phyloP scores from a whole-genome alignment of 2,113 vertebrate genomes.

The Aspiorhynchus laticeps region DNA sequence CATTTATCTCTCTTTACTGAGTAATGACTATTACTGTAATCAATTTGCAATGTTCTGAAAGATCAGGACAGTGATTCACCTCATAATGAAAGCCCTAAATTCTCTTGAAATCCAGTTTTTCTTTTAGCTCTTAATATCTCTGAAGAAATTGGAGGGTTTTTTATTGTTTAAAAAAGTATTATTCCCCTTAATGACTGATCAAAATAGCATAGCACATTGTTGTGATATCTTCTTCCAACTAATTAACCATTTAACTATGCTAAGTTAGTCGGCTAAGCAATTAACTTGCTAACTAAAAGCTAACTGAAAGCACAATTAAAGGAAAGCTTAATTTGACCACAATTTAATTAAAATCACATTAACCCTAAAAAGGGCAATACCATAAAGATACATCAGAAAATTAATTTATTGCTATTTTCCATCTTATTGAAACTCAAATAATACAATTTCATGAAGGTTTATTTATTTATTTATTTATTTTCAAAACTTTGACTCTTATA shows the following conservation, averaged over 20 bases:
- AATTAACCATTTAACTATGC: neutral
- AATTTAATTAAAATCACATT: neutral
- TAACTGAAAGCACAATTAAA: neutral
- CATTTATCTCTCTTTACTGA: slow-evolving; percentile 34
- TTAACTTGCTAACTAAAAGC: neutral
- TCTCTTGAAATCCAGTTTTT: neutral
- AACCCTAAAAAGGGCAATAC: neutral
- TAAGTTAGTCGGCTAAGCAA: neutral
- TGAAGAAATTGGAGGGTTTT: neutral
- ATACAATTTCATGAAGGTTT: too few species aligned
- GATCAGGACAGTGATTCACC: slow-evolving; percentile 3
- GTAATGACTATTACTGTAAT: slow-evolving; percentile 32
- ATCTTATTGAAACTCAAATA: too few species aligned
- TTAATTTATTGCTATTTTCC: too few species aligned
- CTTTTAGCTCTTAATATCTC: neutral
- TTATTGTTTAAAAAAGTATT: neutral
- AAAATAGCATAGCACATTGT: neutral
- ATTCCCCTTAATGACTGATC: neutral
- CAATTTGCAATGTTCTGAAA: slow-evolving; percentile 21
- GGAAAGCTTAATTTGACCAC: neutral
- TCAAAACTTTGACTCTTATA: too few species aligned
- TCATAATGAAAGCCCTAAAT: slow-evolving; percentile 15
- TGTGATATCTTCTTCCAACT: neutral
- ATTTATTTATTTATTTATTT: too few species aligned
- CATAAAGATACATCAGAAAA: too few species aligned